Percentiles rank a stretch among this genome's conserved stretches.
phyloP scores from a whole-genome alignment of 2,888 invertebrate species.

The Sclerodermus sp. region DNA sequence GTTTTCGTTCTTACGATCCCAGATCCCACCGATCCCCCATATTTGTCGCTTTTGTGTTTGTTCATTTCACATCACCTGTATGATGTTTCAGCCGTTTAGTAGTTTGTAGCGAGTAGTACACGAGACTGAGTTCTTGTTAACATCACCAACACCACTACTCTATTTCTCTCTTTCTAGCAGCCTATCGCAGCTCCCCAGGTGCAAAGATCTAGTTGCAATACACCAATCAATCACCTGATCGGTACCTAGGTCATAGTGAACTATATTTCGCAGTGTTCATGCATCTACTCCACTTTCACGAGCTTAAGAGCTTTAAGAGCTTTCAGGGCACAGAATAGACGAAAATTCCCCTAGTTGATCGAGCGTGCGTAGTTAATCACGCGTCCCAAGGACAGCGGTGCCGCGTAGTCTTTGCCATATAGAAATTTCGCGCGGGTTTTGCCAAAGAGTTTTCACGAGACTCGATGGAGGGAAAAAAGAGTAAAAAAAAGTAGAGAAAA shows the following conservation, averaged over 20 bases:
- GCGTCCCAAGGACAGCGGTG: too few species aligned
- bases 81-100: neutral
- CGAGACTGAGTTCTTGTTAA: conserved; percentile 53
- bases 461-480: too few species aligned
- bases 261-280: neutral
- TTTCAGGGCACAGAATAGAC: too few species aligned
- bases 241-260: conserved; percentile 43
- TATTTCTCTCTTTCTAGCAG: conserved; percentile 59
- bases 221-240: conserved; percentile 55
- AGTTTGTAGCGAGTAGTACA: conserved; percentile 54
- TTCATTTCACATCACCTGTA: conserved; percentile 35
- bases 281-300: too few species aligned
- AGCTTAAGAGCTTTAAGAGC: too few species aligned
- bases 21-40: conserved; percentile 16
- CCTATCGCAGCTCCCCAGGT: conserved; percentile 59
- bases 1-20: too few species aligned
- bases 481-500: too few species aligned
- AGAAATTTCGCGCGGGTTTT: too few species aligned
- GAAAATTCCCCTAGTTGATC: too few species aligned
- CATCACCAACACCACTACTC: conserved; percentile 57
- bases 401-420: too few species aligned
- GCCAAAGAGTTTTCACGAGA: too few species aligned
- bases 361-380: too few species aligned
- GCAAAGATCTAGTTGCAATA: conserved; percentile 51
- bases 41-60: conserved; percentile 57